Evolutionary conservation across 2,888 invertebrate species (phyloP).

Genomic region (Tenthredo livida): DNA sequence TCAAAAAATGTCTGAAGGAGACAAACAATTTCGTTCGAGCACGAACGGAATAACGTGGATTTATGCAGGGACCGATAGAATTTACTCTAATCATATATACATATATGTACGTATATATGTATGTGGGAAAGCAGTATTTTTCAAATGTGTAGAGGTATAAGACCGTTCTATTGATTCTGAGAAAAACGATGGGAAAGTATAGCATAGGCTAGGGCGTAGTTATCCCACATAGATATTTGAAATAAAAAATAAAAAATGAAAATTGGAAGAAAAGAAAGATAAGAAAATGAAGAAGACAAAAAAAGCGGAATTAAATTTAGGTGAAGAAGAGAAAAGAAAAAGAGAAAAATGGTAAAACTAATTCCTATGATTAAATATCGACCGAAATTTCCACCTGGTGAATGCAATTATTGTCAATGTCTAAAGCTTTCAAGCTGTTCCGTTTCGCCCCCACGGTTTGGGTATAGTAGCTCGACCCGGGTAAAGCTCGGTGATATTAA

Average conservation of each 20-base stretch:
- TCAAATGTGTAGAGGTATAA: slow-evolving; percentile 2
- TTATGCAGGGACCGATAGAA: slow-evolving; percentile 26
- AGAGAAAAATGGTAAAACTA: not conserved
- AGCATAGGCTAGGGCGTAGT: not conserved
- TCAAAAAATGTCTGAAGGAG: not conserved
- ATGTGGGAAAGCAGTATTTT: not conserved
- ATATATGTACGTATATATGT: not conserved
- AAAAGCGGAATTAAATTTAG: not conserved
- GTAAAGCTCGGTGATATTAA: slow-evolving; percentile 21
- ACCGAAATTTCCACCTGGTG: slow-evolving; percentile 20
- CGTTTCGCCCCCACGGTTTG: not conserved
- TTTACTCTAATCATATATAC: slow-evolving; percentile 29
- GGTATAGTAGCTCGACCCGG: not conserved
- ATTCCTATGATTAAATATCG: slow-evolving; percentile 26
- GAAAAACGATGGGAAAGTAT: not conserved
- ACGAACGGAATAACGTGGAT: slow-evolving; percentile 26
- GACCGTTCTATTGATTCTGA: not conserved
- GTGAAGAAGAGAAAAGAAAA: too few relatives aligned
- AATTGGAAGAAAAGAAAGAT: not conserved
- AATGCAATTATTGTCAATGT: slow-evolving; percentile 41
- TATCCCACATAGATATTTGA: not conserved
- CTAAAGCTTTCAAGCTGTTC: not conserved
- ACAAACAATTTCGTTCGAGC: slow-evolving; percentile 23
- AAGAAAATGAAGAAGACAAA: not conserved
- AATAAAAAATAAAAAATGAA: not conserved